Evolutionary conservation across 2,113 vertebrate species (phyloP), one percentile per base, ranked within the genome.

Genomic region (Anhinga anhinga): DNA sequence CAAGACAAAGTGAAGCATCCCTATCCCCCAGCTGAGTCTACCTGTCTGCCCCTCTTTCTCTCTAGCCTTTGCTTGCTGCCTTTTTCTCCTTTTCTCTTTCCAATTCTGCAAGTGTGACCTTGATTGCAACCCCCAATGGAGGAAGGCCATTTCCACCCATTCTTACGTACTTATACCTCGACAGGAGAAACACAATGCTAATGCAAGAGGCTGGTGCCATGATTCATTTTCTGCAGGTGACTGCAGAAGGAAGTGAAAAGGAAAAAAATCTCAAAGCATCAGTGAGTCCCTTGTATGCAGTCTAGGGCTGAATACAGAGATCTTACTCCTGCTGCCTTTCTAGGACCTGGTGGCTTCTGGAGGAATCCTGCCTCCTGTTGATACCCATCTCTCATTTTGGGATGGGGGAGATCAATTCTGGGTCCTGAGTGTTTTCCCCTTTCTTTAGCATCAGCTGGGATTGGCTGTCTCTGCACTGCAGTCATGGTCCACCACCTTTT

Each of bases 141-240:
- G 14, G 29, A 74, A 66, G 23, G 49, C 26, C 5, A 26, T 76
- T 88, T 76, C 62, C 52, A n/a, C 20, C 26, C 25, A 9, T 50
- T 65, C 38, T 40, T 50, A 45, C 0, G 0, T 27, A 38, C 49
- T 69, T 52, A 32, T 59, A 7, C 40, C 61, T 55, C 2, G 2
- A 29, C 8, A 52, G 25, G 10, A 80, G 53, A 23, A 88, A 45
- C 7, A 1, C 10, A 47, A 32, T 5, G 2, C 16, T 56, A 12
- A 23, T 0, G 5, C 0, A 7, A 62, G 50, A 69, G 17, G 42
- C 32, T 79, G 44, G 18, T 53, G 61, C 25, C 65, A 27, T 1
- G 13, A 13, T 5, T 15, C 20, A 20, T 72, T 82, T 94, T 67
- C 47, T 65, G 15, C n/a, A 81, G 13, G 49, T 30, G 13, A 16